Evolutionary conservation across 2,888 invertebrate genomes (phyloP).

Genomic region (Leucophora obtusa): DNA sequence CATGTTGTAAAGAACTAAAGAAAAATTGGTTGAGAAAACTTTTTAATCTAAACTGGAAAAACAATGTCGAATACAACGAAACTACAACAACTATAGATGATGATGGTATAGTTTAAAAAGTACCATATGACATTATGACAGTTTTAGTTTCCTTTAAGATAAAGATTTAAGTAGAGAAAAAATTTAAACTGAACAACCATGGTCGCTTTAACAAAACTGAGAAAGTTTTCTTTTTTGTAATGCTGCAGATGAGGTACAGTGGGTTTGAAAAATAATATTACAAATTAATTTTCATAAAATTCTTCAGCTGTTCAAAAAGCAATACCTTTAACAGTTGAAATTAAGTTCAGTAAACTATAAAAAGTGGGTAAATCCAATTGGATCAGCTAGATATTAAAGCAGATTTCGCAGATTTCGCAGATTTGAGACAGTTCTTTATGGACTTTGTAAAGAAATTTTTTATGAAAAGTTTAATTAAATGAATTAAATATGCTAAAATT

Average conservation of each 20-base stretch:
- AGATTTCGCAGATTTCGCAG: too few species aligned
- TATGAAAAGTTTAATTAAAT: too few species aligned
- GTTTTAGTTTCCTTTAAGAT: constrained; percentile 48
- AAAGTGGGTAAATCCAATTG: too few species aligned
- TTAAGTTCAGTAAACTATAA: too few species aligned
- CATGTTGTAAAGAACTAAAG: constrained; percentile 18
- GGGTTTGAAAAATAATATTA: not conserved
- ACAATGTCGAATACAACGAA: constrained; percentile 36
- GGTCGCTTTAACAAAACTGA: not conserved
- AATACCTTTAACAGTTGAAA: too few species aligned
- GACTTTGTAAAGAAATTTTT: too few species aligned
- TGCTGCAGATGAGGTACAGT: not conserved
- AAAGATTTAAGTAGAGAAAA: not conserved
- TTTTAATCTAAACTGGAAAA: constrained; percentile 55
- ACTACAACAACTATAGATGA: constrained; percentile 1
- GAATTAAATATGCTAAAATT: too few species aligned
- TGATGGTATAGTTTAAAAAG: constrained; percentile 23
- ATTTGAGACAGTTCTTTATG: too few species aligned
- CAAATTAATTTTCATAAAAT: too few species aligned
- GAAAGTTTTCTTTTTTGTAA: not conserved
- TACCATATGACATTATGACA: constrained; percentile 55
- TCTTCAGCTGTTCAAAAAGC: too few species aligned
- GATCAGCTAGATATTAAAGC: too few species aligned
- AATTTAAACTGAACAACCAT: not conserved
- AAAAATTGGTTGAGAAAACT: constrained; percentile 32